Evolutionary conservation across 2,888 invertebrate genomes (phyloP).

Genomic region (Phyllotreta striolata): DNA sequence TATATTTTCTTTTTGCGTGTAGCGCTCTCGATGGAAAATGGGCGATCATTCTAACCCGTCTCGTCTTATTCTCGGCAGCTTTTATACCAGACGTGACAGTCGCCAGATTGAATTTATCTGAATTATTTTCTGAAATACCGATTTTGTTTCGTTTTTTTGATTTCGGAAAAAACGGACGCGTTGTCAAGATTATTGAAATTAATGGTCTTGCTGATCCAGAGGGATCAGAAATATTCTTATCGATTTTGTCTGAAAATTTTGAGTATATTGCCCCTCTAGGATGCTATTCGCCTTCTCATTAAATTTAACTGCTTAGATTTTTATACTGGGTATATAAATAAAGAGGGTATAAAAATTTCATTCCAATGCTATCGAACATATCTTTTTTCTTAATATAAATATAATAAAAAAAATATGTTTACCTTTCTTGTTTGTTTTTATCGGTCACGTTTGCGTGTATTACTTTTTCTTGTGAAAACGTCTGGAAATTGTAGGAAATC

Average conservation of each 20-base stretch:
- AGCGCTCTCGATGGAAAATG: conserved; percentile 17
- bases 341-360: background rate
- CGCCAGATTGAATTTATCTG: conserved; percentile 22
- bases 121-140: conserved; percentile 14
- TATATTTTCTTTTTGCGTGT: conserved; percentile 17
- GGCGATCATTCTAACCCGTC: conserved; percentile 19
- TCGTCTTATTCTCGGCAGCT: conserved; percentile 18
- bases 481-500: conserved; percentile 7
- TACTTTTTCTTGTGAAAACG: conserved; percentile 1
- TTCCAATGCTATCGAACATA: background rate
- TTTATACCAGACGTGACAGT: conserved; percentile 23
- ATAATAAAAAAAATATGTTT: conserved; percentile 1
- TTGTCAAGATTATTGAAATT: conserved; percentile 19
- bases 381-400: background rate
- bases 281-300: no score
- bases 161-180: background rate
- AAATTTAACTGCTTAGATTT: no score
- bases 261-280: no score
- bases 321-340: no score
- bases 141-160: conserved; percentile 9
- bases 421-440: conserved; percentile 9
- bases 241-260: no score
- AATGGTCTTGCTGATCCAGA: conserved; percentile 7
- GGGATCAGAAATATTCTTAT: conserved; percentile 11
- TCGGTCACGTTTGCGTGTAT: background rate